phyloP scores from a whole-genome alignment of 2,888 invertebrate genomes.

The Mesochorus sp. region DNA sequence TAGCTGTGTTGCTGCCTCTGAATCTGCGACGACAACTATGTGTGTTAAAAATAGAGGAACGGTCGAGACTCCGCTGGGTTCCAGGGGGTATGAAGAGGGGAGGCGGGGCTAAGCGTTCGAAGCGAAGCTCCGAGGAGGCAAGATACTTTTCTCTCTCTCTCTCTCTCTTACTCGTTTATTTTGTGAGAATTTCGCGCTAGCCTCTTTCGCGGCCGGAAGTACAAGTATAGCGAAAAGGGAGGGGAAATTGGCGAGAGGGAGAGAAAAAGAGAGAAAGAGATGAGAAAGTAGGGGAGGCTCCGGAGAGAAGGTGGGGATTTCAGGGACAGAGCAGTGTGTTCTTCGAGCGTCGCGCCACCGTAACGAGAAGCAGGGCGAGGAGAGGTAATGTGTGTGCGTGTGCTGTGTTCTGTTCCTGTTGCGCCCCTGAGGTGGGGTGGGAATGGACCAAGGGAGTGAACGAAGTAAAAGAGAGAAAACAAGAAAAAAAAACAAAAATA shows the following conservation, averaged over 20 bases:
- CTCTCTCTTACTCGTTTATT: constrained; percentile 70
- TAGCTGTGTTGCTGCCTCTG: constrained; percentile 30
- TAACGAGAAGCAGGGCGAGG: constrained; percentile 44
- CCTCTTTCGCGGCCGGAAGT: constrained; percentile 77
- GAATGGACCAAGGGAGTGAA: constrained; percentile 46
- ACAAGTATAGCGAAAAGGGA: constrained; percentile 74
- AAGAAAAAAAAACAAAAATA: constrained; percentile 31
- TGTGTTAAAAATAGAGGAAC: constrained; percentile 61
- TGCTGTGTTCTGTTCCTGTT: constrained; percentile 33
- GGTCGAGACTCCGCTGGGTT: constrained; percentile 33
- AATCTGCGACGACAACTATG: constrained; percentile 50
- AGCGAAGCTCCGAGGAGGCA: constrained; percentile 50
- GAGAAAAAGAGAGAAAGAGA: constrained; percentile 38
- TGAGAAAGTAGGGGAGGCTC: constrained; percentile 24
- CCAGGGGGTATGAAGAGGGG: too few species aligned
- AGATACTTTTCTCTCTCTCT: constrained; percentile 20
- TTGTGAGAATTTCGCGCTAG: constrained; percentile 76
- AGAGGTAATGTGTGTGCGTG: constrained; percentile 17
- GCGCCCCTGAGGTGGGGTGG: constrained; percentile 25
- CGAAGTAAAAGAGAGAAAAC: constrained; percentile 44
- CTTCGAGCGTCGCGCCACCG: constrained; percentile 40
- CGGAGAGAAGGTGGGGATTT: constrained; percentile 67
- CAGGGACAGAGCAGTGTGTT: constrained; percentile 72
- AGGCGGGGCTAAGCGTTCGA: constrained; percentile 42
- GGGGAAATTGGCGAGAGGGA: constrained; percentile 31